These are phyloP conservation scores for Pseudochaenichthys georgianus DNA, from an alignment of 2,797 vertebrate genomes.

Conservation along the genomic window DNA sequence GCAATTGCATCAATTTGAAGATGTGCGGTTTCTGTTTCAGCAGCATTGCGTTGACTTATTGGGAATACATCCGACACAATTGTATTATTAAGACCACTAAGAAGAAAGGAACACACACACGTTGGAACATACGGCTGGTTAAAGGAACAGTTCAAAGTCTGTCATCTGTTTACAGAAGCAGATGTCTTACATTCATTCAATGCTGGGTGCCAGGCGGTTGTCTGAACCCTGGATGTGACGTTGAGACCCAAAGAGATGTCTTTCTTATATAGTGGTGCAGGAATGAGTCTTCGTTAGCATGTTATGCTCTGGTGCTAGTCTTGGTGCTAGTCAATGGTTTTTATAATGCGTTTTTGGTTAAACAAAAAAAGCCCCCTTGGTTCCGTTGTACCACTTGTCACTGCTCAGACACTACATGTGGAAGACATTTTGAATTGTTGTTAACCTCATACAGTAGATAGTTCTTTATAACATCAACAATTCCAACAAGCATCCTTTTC, in stretches of 20 bases:
- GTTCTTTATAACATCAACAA: neutral
- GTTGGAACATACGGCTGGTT: neutral
- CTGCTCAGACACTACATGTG: neutral
- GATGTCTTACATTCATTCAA: neutral
- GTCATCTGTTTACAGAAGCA: neutral
- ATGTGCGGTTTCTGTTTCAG: neutral
- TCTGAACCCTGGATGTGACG: neutral
- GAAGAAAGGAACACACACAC: neutral
- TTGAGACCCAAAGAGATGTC: too few species aligned
- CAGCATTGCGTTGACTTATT: neutral
- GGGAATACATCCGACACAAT: neutral
- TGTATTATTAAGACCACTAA: neutral
- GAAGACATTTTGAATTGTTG: neutral
- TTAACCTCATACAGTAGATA: too few species aligned
- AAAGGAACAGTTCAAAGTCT: neutral
- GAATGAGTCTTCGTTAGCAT: too few species aligned
- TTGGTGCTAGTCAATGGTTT: too few species aligned
- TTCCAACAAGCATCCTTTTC: neutral
- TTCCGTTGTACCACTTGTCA: neutral
- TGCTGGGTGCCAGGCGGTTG: neutral
- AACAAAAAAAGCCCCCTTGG: too few species aligned
- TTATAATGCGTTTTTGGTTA: too few species aligned
- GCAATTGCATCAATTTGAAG: neutral
- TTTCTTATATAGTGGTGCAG: too few species aligned
- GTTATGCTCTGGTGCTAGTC: too few species aligned